Evolutionary conservation across 2,113 vertebrate species (phyloP), one percentile per base, ranked within the genome.

Genomic region (Pseudopodoces humilis): DNA sequence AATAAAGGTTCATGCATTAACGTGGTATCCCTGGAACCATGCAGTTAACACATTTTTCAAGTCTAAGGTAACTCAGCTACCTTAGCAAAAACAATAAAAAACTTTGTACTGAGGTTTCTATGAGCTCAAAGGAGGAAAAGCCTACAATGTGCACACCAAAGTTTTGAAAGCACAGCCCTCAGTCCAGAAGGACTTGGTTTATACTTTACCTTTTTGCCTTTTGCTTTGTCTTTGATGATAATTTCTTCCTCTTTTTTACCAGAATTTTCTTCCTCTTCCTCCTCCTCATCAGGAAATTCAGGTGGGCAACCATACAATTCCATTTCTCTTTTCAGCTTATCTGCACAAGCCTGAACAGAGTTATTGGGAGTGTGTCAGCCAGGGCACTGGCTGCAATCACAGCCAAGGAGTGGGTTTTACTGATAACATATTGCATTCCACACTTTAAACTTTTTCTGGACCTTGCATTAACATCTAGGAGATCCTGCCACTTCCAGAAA

Each of bases 261-360:
- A 86, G 75, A 70, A 11, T 96, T 97, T 65, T 99, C 98, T 91
- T 99, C 99, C 59, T 98, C 98, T 14, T 99, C 98, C 15, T 99
- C 99, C 23, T 99, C 99, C 62, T 99, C 99, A 28, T 99, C 99
- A 31, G 99, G 99, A 95, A 99, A 99, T 96, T 99, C 98, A 4
- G 99, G 99, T 41, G 99, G 99, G 80, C 97, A 99, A 65, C 99
- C 99, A 92, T 99, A 99, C 7, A 99, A 74, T 78, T 99, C 99
- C 97, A 99, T 98, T 97, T 99, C 99, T 95, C 99, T 98, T 96
- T 99, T 99, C 70, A 99, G 97, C 75, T 99, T 99, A 98, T 99
- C 99, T 60, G 99, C 99, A 98, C 99, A 99, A 49, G 99, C 99
- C 99, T 99, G 74, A 25, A 81, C 2, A 91, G 67, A 97, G 71